phyloP scores from a whole-genome alignment of 1,140 invertebrate species.

The Camponotus pennsylvanicus region DNA sequence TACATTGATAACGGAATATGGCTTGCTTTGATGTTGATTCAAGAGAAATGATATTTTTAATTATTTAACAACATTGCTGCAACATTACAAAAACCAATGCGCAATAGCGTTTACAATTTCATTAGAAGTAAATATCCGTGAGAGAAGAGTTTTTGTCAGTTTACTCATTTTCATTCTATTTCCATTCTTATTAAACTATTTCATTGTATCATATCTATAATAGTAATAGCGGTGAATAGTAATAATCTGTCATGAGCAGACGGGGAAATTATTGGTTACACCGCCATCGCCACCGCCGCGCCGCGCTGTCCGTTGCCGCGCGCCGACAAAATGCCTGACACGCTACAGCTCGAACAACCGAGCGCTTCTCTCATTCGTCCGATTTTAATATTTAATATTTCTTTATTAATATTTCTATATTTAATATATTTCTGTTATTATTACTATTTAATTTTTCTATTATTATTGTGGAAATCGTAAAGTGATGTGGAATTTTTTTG shows the following conservation, averaged over 20 bases:
- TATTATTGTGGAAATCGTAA: too few species aligned
- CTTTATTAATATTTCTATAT: too few species aligned
- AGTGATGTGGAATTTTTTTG: too few species aligned
- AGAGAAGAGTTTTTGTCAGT: background rate
- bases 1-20: background rate
- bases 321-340: too few species aligned
- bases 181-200: constrained; percentile 6
- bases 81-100: background rate
- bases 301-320: too few species aligned
- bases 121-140: background rate
- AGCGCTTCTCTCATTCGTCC: too few species aligned
- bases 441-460: too few species aligned
- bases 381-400: too few species aligned
- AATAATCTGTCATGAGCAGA: background rate
- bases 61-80: background rate
- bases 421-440: too few species aligned
- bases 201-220: background rate
- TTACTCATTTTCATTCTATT: background rate
- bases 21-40: background rate
- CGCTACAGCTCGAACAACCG: too few species aligned
- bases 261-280: background rate
- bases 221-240: background rate
- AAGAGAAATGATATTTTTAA: constrained; percentile 42
- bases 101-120: background rate
- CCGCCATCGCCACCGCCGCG: too few species aligned